Evolutionary conservation across 2,113 vertebrate genomes (phyloP).

Genomic region (Sebastes fasciatus): DNA sequence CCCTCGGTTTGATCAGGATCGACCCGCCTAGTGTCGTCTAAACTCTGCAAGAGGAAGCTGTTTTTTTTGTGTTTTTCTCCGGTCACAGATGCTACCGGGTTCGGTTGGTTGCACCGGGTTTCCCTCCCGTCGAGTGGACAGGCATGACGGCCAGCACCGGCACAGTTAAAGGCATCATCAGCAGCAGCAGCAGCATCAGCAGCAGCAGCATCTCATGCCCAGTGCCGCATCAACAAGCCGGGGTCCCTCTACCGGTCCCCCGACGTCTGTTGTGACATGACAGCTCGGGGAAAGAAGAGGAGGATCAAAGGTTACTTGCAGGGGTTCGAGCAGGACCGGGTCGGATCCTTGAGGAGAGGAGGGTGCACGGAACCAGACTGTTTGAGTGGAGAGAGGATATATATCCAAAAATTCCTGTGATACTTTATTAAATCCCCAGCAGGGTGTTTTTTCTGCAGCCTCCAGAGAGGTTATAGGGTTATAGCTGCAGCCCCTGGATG

Average conservation of each 20-base stretch:
- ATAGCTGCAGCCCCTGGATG: conserved; percentile 19
- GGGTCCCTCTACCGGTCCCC: conserved; percentile 65
- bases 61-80: not conserved
- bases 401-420: conserved; percentile 11
- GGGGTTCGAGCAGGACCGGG: conserved; percentile 52
- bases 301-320: conserved; percentile 75
- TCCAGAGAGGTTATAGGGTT: conserved; percentile 48
- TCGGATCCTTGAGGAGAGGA: conserved; percentile 37
- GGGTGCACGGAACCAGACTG: conserved; percentile 31
- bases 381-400: conserved; percentile 28
- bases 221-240: conserved; percentile 62
- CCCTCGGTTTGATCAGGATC: conserved; percentile 3
- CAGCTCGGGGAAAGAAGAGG: conserved; percentile 81
- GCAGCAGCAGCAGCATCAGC: conserved; percentile 4
- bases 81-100: conserved; percentile 48
- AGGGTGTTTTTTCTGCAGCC: conserved; percentile 35
- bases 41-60: conserved; percentile 32
- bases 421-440: conserved; percentile 15
- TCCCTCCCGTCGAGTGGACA: conserved; percentile 43
- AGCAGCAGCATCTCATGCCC: conserved; percentile 55
- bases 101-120: conserved; percentile 27
- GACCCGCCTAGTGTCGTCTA: conserved; percentile 8
- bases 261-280: conserved; percentile 83
- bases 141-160: conserved; percentile 65
- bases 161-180: conserved; percentile 36